These are phyloP conservation scores for Aporrectodea caliginosa DNA, from an alignment of 1,140 invertebrate genomes.

Conservation along the genomic window DNA sequence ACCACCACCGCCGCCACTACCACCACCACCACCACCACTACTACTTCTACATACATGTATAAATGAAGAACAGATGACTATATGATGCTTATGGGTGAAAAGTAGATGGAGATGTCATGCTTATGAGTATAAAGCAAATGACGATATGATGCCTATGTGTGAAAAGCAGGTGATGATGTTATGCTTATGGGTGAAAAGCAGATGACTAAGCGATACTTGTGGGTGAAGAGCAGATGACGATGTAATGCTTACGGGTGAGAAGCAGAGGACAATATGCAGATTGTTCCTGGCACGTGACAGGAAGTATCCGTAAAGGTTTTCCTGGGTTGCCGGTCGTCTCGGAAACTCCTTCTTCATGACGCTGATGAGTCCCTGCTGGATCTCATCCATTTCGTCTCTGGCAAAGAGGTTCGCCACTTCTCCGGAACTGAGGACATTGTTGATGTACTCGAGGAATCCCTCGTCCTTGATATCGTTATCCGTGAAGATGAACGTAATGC, in stretches of 20 bases:
- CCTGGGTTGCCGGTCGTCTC: constrained; percentile 77
- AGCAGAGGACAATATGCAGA: constrained; percentile 90
- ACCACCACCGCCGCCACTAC: background rate
- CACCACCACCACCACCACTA: background rate
- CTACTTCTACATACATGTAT: background rate
- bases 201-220: too few species aligned
- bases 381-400: constrained; percentile 90
- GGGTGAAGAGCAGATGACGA: too few species aligned
- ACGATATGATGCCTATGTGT: too few species aligned
- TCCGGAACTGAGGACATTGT: constrained; percentile 56
- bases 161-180: too few species aligned
- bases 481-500: constrained; percentile 91
- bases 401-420: constrained; percentile 84
- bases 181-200: too few species aligned
- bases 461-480: constrained; percentile 58
- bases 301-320: constrained; percentile 92
- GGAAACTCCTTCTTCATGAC: constrained; percentile 92
- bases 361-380: constrained; percentile 86
- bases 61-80: background rate
- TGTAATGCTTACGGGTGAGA: constrained; percentile 71
- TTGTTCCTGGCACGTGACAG: constrained; percentile 83
- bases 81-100: too few species aligned
- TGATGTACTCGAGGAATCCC: constrained; percentile 56
- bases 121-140: too few species aligned
- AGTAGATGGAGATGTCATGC: too few species aligned